These are phyloP conservation scores for Panurus biarmicus DNA, from an alignment of 2,113 vertebrate species.

Conservation along the genomic window DNA sequence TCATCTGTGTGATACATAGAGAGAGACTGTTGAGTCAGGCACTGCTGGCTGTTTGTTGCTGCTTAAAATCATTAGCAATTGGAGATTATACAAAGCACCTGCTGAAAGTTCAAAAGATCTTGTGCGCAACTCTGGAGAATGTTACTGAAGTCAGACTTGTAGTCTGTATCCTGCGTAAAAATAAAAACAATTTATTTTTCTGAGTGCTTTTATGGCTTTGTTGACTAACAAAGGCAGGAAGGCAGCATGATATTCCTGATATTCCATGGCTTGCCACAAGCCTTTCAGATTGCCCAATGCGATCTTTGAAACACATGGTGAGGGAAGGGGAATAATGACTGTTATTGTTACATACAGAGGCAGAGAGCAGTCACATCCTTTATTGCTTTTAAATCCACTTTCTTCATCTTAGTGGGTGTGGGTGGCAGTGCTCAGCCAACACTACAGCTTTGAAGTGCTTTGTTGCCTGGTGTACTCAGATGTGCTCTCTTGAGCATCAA, in stretches of 20 bases:
- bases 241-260: not conserved
- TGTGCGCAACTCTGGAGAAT: not conserved
- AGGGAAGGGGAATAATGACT: not conserved
- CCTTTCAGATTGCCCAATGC: not conserved
- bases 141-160: not conserved
- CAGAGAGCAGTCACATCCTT: not conserved
- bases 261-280: not conserved
- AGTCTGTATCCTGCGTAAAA: not conserved
- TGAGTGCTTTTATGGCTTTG: not conserved
- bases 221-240: not conserved
- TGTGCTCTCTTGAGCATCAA: not conserved
- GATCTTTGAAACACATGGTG: not conserved
- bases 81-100: conserved; percentile 12
- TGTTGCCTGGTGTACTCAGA: not conserved
- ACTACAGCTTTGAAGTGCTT: not conserved
- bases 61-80: conserved; percentile 2
- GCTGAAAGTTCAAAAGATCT: conserved; percentile 13
- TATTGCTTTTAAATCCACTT: not conserved
- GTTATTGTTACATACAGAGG: not conserved
- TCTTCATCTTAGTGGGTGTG: not conserved
- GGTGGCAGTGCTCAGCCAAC: not conserved
- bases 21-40: conserved; percentile 23
- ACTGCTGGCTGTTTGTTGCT: not conserved
- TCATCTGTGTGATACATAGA: not conserved
- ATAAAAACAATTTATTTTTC: not conserved